Percentiles rank a stretch among this genome's conserved stretches.
These are phyloP conservation scores for Gryon sp. DNA, from an alignment of 1,140 invertebrate genomes.

Conservation along the genomic window DNA sequence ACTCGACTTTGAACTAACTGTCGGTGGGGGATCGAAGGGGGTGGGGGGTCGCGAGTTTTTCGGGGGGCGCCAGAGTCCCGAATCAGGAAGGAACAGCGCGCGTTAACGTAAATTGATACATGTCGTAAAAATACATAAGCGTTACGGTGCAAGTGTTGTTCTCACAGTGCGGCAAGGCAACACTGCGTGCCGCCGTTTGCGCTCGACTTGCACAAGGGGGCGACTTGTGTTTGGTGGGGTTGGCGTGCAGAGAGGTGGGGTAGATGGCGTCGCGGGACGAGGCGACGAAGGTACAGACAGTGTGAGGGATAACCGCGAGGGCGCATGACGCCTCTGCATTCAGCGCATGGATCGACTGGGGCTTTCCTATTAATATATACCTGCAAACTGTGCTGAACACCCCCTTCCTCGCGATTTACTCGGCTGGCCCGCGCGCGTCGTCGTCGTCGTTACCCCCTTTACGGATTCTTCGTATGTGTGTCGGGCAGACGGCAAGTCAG, in stretches of 20 bases:
- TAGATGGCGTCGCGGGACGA: no score
- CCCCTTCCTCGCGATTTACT: conserved; percentile 10
- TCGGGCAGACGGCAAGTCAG: conserved; percentile 11
- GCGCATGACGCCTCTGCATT: conserved; percentile 74
- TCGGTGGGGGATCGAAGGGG: not conserved
- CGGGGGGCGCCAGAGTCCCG: conserved; percentile 9
- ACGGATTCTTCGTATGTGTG: conserved; percentile 26
- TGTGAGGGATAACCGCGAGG: conserved; percentile 58
- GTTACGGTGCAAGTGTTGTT: conserved; percentile 73
- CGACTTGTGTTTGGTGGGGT: no score
- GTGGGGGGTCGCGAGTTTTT: conserved; percentile 6
- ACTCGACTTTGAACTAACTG: no score
- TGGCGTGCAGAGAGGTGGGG: no score
- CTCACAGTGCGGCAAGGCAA: conserved; percentile 73
- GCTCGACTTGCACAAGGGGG: conserved; percentile 57
- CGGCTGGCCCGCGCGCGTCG: not conserved
- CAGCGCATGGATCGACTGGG: conserved; percentile 75
- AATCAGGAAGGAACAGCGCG: conserved; percentile 60
- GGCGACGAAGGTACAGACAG: no score
- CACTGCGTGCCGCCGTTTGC: conserved; percentile 70
- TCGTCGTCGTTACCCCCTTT: not conserved
- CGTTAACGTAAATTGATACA: conserved; percentile 62
- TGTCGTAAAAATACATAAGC: conserved; percentile 65
- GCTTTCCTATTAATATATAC: conserved; percentile 65
- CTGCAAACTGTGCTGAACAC: conserved; percentile 55